Evolutionary conservation across 1,140 invertebrate species (phyloP).

Genomic region (Atta texana): DNA sequence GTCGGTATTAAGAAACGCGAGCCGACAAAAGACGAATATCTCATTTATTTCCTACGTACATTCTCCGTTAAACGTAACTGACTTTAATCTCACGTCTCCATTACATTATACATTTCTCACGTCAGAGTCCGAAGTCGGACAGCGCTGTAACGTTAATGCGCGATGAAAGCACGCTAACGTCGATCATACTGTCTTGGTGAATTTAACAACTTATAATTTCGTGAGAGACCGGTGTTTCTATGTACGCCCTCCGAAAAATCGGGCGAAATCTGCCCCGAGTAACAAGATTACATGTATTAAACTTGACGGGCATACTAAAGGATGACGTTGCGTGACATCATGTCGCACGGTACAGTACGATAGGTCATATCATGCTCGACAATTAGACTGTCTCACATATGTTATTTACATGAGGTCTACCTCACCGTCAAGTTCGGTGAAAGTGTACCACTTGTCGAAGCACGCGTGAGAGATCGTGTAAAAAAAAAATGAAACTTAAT

Average conservation of each 20-base stretch:
- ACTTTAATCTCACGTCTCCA: conserved; percentile 10
- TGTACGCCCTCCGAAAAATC: not conserved
- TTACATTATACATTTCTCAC: conserved; percentile 20
- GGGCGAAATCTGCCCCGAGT: not conserved
- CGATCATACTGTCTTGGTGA: conserved; percentile 8
- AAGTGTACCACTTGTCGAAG: conserved; percentile 75
- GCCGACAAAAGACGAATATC: conserved; percentile 19
- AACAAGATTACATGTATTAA: conserved; percentile 32
- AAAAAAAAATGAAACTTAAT: conserved; percentile 67
- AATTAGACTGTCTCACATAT: conserved; percentile 63
- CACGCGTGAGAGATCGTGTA: conserved; percentile 17
- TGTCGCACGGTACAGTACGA: not conserved
- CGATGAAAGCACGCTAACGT: conserved; percentile 34
- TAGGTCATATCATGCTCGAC: conserved; percentile 42
- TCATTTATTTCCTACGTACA: conserved; percentile 10
- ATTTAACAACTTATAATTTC: conserved; percentile 40
- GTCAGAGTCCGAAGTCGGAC: not conserved
- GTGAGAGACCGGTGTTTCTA: conserved; percentile 1
- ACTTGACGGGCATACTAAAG: conserved; percentile 14
- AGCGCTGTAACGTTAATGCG: conserved; percentile 15
- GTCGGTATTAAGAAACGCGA: not conserved
- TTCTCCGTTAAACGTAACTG: conserved; percentile 3
- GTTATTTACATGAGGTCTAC: conserved; percentile 36
- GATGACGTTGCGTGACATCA: conserved; percentile 27
- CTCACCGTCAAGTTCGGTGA: conserved; percentile 71